Base-by-base conservation (phyloP, 2,888 invertebrate species). In the Drosophila pegasa region DNA sequence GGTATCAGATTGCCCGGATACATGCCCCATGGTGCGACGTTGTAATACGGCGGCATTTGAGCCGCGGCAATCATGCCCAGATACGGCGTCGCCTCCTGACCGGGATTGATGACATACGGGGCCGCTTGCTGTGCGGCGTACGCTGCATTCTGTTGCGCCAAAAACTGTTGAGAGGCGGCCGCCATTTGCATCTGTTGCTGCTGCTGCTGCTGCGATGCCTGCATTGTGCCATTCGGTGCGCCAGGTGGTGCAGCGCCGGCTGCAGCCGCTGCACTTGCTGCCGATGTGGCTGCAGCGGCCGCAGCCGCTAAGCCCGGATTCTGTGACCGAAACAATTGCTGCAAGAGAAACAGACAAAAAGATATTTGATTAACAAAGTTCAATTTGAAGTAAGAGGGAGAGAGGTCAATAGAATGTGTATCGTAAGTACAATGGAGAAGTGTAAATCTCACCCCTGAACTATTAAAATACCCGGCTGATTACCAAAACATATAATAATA, bases 241-340 rank as follows among this genome's bases (percentile, higher is more conserved):
- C 96, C 90, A 2, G 89, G 89, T 58, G 87, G 89, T 59, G 87
- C 90, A 12, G 81, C 90, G 31, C 89, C 91, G 60, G 91, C 91
- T 33, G 91, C 90, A 52, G 91, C 91, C 71, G 91, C 92, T 55
- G 90, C 91, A 51, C 84, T 91, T 66, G 91, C 92, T 56, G 91
- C 90, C 64, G 91, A 91, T 87, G 92, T 91, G 89, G 92, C 90
- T 62, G 92, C 91, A 91, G 96, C 93, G 47, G 91, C 92, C 63
- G 92, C 92, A 69, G 92, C 91, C 74, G 94, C 94, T 91, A 95
- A 94, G 91, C 95, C 94, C 89, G 95, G 95, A 90, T 95, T 96
- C 92, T 97, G 97, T 92, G 96, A 96, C 91, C 97, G 95, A 93
- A 97, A 97, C 89, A 97, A 93, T 95, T 97, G 97, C 97, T 97